phyloP scores from a whole-genome alignment of 2,113 vertebrate genomes.

The Chaetops frenatus region DNA sequence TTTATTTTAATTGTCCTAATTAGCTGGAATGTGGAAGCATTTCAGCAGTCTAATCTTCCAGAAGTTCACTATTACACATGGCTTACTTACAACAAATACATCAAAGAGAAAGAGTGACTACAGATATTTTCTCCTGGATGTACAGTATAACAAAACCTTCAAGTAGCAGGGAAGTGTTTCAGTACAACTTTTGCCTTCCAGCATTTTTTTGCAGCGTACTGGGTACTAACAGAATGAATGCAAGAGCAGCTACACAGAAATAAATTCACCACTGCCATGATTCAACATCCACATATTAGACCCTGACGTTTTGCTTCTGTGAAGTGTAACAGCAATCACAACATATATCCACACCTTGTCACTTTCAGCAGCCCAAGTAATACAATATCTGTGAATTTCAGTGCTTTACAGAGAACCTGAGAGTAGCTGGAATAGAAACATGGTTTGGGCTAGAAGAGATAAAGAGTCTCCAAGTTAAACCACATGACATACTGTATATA shows the following conservation, averaged over 20 bases:
- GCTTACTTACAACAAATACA: background rate
- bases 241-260: background rate
- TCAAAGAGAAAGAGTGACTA: background rate
- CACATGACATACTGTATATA: background rate
- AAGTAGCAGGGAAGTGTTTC: background rate
- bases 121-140: background rate
- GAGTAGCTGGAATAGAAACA: background rate
- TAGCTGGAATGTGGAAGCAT: background rate
- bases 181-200: slow-evolving; percentile 7
- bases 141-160: background rate
- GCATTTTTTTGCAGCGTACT: background rate
- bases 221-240: background rate
- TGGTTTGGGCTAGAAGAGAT: background rate
- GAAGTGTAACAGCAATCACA: background rate
- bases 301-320: background rate
- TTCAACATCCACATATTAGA: background rate
- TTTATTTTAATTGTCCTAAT: background rate
- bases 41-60: background rate
- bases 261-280: background rate
- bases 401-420: background rate
- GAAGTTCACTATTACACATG: background rate
- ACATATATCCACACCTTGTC: slow-evolving; percentile 7
- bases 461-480: background rate
- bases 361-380: background rate
- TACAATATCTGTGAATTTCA: background rate